phyloP scores from a whole-genome alignment of 2,888 invertebrate species.

The Andrena chrysosceles region DNA sequence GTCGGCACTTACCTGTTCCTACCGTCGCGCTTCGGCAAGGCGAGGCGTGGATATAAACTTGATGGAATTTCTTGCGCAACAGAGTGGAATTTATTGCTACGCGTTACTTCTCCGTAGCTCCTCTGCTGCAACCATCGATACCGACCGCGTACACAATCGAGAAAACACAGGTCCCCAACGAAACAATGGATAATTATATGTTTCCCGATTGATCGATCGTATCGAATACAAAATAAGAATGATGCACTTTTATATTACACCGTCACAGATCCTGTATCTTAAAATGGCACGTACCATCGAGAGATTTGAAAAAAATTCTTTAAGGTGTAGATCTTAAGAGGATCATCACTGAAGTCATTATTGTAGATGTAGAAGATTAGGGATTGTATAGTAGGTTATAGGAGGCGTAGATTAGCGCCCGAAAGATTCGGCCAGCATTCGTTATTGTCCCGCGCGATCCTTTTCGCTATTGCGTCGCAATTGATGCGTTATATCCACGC shows the following conservation, averaged over 20 bases:
- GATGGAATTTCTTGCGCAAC: slow-evolving; percentile 49
- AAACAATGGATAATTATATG: slow-evolving; percentile 7
- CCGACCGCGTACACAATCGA: background rate
- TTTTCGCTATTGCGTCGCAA: slow-evolving; percentile 57
- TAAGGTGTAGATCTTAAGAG: background rate
- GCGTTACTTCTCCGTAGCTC: slow-evolving; percentile 15
- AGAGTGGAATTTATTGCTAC: slow-evolving; percentile 48
- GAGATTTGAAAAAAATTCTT: background rate
- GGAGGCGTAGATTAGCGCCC: background rate
- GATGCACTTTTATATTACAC: background rate
- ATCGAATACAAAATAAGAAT: background rate
- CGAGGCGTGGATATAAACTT: slow-evolving; percentile 13
- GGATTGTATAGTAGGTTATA: background rate
- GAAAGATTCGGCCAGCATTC: background rate
- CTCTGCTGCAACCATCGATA: background rate
- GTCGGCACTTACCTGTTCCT: slow-evolving; percentile 8
- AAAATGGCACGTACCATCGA: background rate
- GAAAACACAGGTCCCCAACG: background rate
- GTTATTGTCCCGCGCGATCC: slow-evolving; percentile 1
- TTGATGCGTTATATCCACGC: slow-evolving; percentile 45
- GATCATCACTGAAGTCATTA: too few relatives aligned
- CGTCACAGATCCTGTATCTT: slow-evolving; percentile 22
- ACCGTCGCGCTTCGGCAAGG: slow-evolving; percentile 8
- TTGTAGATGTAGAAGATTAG: background rate
- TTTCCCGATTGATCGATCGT: slow-evolving; percentile 1